phyloP scores from a whole-genome alignment of 2,113 vertebrate genomes.

The Menura novaehollandiae region DNA sequence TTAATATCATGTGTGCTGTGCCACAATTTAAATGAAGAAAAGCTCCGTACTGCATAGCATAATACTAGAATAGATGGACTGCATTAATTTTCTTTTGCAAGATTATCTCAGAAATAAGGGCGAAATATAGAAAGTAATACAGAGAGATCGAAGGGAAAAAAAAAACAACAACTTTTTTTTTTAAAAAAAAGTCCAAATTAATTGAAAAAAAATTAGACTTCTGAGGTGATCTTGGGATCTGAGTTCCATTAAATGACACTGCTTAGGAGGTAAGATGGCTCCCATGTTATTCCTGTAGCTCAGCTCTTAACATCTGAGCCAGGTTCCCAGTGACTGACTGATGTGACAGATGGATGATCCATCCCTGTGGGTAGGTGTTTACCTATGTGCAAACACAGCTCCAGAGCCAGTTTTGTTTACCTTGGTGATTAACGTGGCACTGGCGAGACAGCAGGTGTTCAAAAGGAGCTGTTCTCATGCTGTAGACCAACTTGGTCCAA shows the following conservation, averaged over 20 bases:
- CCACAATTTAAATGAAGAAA: background rate
- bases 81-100: background rate
- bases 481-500: background rate
- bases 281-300: background rate
- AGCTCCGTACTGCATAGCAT: background rate
- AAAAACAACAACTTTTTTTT: too few species aligned
- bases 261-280: background rate
- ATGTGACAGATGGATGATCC: background rate
- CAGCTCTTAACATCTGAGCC: background rate
- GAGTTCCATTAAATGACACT: background rate
- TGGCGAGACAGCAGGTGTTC: background rate
- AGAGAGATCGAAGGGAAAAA: background rate
- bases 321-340: background rate
- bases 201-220: background rate
- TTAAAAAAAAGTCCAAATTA: background rate
- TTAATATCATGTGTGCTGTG: background rate
- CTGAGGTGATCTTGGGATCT: background rate
- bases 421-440: background rate
- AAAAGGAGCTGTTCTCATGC: background rate
- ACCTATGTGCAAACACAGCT: background rate
- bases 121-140: background rate
- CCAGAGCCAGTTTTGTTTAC: background rate
- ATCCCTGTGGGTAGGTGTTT: background rate
- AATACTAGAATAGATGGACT: background rate
- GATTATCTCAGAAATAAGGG: background rate